These are phyloP conservation scores for Meteorus cinctellus DNA, from an alignment of 2,888 invertebrate species.

Conservation along the genomic window DNA sequence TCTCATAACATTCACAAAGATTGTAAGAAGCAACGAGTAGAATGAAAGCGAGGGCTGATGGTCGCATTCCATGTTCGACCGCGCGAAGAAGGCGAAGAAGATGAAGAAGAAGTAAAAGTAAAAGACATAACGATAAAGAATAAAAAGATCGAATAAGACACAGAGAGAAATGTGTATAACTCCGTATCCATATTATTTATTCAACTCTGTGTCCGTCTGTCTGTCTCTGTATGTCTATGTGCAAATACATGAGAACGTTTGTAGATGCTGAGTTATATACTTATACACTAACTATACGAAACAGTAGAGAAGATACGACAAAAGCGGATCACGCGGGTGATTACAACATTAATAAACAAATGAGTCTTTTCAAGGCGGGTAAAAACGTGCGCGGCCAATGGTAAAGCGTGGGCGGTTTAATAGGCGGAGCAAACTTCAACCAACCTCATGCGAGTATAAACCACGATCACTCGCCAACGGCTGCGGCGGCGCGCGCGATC, in stretches of 20 bases:
- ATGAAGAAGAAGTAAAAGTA: neutral
- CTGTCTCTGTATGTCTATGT: neutral
- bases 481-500: slow-evolving; percentile 26
- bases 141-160: neutral
- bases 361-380: slow-evolving; percentile 70
- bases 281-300: neutral
- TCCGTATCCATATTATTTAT: too few relatives aligned
- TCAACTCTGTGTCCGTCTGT: too few relatives aligned
- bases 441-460: slow-evolving; percentile 49
- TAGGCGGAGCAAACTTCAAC: slow-evolving; percentile 65
- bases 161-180: neutral
- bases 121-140: slow-evolving; percentile 1
- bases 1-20: neutral
- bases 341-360: slow-evolving; percentile 74
- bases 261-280: neutral
- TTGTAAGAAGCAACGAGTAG: neutral
- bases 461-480: slow-evolving; percentile 28
- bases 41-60: neutral
- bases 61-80: neutral
- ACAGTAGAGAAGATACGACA: slow-evolving; percentile 59
- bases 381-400: slow-evolving; percentile 66
- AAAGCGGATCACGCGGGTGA: slow-evolving; percentile 71
- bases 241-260: neutral
- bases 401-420: slow-evolving; percentile 65
- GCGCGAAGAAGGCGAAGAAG: neutral